Conservation (phyloP, 2,888 invertebrate genomes). For the Morpho helenor region DNA sequence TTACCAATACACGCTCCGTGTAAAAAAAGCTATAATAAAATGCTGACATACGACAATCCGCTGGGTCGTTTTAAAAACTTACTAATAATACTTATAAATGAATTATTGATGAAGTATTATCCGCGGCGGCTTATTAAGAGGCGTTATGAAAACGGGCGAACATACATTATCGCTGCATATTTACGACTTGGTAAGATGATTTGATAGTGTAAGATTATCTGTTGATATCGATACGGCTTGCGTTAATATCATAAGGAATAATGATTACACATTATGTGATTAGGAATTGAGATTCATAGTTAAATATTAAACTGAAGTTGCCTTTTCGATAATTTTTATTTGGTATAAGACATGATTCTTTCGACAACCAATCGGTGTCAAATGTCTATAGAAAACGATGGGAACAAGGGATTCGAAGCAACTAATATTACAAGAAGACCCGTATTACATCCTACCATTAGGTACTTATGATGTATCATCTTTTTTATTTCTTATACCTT, state of each 20-base stretch:
- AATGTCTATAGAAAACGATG: too few species aligned
- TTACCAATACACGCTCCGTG: not conserved
- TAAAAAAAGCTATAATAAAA: slow-evolving; percentile 11
- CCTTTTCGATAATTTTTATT: not conserved
- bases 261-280: slow-evolving; percentile 13
- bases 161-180: slow-evolving; percentile 53
- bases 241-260: slow-evolving; percentile 13
- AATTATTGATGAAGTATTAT: slow-evolving; percentile 58
- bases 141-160: slow-evolving; percentile 51
- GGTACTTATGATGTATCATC: too few species aligned
- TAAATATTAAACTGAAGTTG: slow-evolving; percentile 6
- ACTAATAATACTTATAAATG: slow-evolving; percentile 47
- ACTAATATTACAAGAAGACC: too few species aligned
- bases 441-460: too few species aligned
- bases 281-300: slow-evolving; percentile 11
- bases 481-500: too few species aligned
- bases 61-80: slow-evolving; percentile 27
- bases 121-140: slow-evolving; percentile 51
- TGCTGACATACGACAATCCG: slow-evolving; percentile 17
- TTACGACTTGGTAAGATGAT: slow-evolving; percentile 29
- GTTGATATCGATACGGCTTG: slow-evolving; percentile 11
- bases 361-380: too few species aligned
- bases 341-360: too few species aligned
- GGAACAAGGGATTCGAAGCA: too few species aligned
- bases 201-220: slow-evolving; percentile 15